A percentile compares a stretch with the other conserved stretches of the same genome.
Evolutionary conservation across 2,888 invertebrate genomes (phyloP).

Genomic region (Nephrotoma appendiculata): DNA sequence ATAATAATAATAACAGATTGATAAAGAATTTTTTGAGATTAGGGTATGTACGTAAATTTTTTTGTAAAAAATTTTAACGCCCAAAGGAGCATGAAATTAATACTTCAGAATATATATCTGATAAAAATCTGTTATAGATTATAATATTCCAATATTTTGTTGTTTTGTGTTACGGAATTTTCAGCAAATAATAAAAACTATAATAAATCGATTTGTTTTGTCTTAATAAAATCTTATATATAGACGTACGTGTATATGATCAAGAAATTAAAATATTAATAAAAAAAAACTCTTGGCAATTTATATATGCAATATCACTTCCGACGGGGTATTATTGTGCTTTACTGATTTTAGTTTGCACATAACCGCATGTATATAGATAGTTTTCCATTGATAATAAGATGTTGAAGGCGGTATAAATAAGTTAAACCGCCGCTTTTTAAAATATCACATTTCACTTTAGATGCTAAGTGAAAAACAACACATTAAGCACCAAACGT

Average conservation of each 20-base stretch:
- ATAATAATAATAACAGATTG: not conserved
- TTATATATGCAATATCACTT: not conserved
- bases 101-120: not conserved
- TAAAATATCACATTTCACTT: too few relatives aligned
- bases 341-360: not conserved
- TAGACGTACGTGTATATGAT: not conserved
- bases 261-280: not conserved
- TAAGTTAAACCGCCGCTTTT: not conserved
- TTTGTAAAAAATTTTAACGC: not conserved
- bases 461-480: too few relatives aligned
- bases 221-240: not conserved
- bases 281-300: not conserved
- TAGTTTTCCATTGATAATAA: too few relatives aligned
- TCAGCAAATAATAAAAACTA: not conserved
- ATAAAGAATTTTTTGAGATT: not conserved
- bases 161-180: not conserved
- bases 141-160: not conserved
- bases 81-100: not conserved
- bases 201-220: not conserved
- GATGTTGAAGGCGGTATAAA: not conserved
- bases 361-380: too few relatives aligned
- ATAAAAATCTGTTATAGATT: not conserved
- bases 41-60: not conserved
- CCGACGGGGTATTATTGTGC: not conserved
- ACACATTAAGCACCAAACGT: too few relatives aligned